These are phyloP conservation scores for Xiphophorus couchianus DNA, from an alignment of 2,113 vertebrate genomes.

Conservation along the genomic window DNA sequence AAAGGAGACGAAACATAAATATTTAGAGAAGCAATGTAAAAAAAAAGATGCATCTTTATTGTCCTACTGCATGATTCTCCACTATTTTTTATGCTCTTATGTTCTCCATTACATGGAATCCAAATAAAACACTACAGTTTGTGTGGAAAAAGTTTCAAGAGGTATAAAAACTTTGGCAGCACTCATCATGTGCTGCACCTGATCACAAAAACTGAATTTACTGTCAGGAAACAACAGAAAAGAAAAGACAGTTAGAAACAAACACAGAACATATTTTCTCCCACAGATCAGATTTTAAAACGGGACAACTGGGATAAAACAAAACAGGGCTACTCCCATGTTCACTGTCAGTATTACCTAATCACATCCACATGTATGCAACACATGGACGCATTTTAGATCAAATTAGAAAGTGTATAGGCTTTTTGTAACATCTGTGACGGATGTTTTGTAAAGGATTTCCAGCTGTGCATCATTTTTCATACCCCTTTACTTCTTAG, in stretches of 20 bases:
- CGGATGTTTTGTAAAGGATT: neutral
- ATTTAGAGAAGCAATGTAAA: neutral
- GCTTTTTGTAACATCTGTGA: slow-evolving; percentile 32
- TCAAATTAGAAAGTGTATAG: slow-evolving; percentile 9
- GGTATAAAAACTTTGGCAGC: neutral
- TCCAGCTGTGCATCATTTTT: slow-evolving; percentile 13
- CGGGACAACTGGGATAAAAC: neutral
- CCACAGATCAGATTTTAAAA: neutral
- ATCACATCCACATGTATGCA: slow-evolving; percentile 31
- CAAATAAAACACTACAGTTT: neutral
- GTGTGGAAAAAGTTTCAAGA: neutral
- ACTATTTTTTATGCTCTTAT: neutral
- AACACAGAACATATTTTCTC: neutral
- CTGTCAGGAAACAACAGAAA: neutral
- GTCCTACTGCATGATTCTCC: neutral
- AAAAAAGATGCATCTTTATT: neutral
- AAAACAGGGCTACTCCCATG: neutral
- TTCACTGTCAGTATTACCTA: slow-evolving; percentile 1
- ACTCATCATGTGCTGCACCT: neutral
- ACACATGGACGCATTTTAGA: slow-evolving; percentile 30
- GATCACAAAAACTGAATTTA: neutral
- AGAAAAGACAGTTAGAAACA: neutral
- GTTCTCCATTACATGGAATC: neutral
- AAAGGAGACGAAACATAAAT: too few relatives aligned
- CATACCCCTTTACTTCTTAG: neutral